These are phyloP conservation scores for Apamea sordens DNA, from an alignment of 2,888 invertebrate species.

Conservation along the genomic window DNA sequence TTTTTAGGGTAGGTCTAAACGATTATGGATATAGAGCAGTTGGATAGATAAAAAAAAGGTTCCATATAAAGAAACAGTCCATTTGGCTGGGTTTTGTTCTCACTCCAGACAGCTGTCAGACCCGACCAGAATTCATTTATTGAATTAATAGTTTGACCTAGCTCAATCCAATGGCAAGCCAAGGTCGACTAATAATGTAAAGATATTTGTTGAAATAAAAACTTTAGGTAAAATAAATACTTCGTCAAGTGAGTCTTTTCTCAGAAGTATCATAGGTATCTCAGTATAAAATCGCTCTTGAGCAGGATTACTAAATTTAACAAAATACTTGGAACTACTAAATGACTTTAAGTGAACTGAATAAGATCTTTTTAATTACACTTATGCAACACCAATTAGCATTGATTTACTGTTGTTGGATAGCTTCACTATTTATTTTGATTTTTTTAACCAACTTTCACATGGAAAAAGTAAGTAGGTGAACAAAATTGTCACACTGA, in stretches of 20 bases:
- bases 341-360: constrained; percentile 5
- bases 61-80: background rate
- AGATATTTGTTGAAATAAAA: constrained; percentile 2
- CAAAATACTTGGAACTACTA: constrained; percentile 44
- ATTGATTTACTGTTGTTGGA: background rate
- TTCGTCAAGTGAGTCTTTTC: constrained; percentile 32
- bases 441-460: background rate
- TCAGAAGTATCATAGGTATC: constrained; percentile 37
- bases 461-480: fast-evolving
- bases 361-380: background rate
- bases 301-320: constrained; percentile 21
- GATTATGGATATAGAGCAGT: constrained; percentile 69
- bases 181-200: constrained; percentile 16
- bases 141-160: constrained; percentile 4
- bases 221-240: constrained; percentile 19
- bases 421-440: background rate
- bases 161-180: constrained; percentile 14
- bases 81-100: background rate
- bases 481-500: constrained; percentile 65
- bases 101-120: background rate
- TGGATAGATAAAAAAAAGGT: constrained; percentile 7
- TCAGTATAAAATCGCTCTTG: constrained; percentile 19
- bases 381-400: background rate
- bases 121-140: background rate
- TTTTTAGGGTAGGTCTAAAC: constrained; percentile 74